These are phyloP conservation scores for Pseudochirops corinnae DNA, from an alignment of 2,797 vertebrate species.

Conservation along the genomic window DNA sequence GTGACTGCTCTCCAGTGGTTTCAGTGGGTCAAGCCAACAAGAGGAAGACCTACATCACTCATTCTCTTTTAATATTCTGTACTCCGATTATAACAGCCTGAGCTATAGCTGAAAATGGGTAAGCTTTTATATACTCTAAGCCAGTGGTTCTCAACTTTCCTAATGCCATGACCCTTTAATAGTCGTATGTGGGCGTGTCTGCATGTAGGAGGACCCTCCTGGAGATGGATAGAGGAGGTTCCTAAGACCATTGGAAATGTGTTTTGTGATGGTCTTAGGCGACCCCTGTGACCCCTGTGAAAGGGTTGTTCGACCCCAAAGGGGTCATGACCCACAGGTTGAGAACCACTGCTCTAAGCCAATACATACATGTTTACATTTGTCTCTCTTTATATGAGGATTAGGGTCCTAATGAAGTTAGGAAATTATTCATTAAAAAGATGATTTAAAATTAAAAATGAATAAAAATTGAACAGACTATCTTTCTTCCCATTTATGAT, in stretches of 20 bases:
- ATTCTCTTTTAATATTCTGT: neutral
- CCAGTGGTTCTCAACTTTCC: too few relatives aligned
- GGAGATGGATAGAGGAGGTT: too few relatives aligned
- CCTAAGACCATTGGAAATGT: too few relatives aligned
- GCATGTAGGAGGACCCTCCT: too few relatives aligned
- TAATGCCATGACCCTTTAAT: too few relatives aligned
- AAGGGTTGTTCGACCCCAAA: too few relatives aligned
- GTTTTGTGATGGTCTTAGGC: too few relatives aligned
- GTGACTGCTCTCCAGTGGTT: neutral
- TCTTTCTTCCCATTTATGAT: neutral
- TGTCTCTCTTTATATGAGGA: neutral
- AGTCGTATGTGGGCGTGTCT: too few relatives aligned
- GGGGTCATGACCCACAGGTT: too few relatives aligned
- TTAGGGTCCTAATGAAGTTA: neutral
- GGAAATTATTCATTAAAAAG: neutral
- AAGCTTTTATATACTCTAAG: neutral
- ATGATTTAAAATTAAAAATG: neutral
- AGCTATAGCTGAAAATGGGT: neutral
- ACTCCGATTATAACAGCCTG: neutral
- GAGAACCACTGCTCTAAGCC: neutral
- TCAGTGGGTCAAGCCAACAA: neutral
- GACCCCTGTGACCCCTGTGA: too few relatives aligned
- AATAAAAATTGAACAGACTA: neutral
- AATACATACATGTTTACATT: neutral
- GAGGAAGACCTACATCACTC: neutral